These are phyloP conservation scores for Elgonia sp. DNA, from an alignment of 2,888 invertebrate genomes.

Conservation along the genomic window DNA sequence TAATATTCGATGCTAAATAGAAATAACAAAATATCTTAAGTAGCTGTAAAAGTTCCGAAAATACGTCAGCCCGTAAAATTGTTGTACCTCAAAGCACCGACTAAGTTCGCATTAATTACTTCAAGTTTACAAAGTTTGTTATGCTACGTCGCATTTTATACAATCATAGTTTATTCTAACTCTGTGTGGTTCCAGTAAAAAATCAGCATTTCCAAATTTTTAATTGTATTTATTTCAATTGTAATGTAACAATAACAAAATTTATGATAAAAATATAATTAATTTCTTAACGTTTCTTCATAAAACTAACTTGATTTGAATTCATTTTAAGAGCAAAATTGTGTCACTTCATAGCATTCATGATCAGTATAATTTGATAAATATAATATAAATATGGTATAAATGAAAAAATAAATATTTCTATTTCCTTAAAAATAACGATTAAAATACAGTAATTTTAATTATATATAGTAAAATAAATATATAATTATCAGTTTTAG, in stretches of 20 bases:
- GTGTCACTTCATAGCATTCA: too few species aligned
- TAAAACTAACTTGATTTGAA: too few species aligned
- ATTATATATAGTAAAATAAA: not conserved
- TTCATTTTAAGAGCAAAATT: too few species aligned
- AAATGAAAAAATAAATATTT: too few species aligned
- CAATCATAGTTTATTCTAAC: slow-evolving; percentile 9
- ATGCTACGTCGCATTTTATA: not conserved
- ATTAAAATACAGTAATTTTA: not conserved
- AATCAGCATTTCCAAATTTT: not conserved
- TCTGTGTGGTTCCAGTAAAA: slow-evolving; percentile 8
- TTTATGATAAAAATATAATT: not conserved
- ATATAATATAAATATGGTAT: too few species aligned
- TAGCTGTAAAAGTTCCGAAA: slow-evolving; percentile 20
- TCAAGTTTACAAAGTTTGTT: not conserved
- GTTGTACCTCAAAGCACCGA: slow-evolving; percentile 54
- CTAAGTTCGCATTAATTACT: not conserved
- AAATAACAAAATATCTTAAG: slow-evolving; percentile 50
- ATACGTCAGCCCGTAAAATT: slow-evolving; percentile 49
- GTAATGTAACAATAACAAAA: not conserved
- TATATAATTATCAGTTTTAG: too few species aligned
- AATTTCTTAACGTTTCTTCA: too few species aligned
- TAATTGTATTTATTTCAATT: not conserved
- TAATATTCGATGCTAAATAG: slow-evolving; percentile 47
- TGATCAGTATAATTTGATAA: too few species aligned
- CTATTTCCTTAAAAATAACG: too few species aligned